Conservation (phyloP, 2,888 invertebrate species). For the Acheta domesticus region DNA sequence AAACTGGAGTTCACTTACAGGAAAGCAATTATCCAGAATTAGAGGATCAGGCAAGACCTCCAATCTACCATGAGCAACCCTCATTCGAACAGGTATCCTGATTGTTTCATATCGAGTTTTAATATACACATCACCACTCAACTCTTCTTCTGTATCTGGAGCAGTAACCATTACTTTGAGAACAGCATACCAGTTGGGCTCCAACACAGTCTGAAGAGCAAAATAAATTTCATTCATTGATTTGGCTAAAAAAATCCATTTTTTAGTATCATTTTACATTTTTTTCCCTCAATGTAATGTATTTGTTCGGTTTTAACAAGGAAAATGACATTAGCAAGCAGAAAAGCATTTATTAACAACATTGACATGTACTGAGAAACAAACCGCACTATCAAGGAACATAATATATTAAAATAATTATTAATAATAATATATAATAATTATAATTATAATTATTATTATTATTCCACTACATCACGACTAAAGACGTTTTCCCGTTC, state of each 20-base stretch:
- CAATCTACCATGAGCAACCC: slow-evolving; percentile 71
- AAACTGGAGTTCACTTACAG: slow-evolving; percentile 55
- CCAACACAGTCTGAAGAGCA: slow-evolving; percentile 53
- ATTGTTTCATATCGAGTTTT: slow-evolving; percentile 67
- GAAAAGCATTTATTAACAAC: no score
- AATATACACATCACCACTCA: slow-evolving; percentile 67
- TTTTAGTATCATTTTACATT: background rate
- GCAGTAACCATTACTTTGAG: slow-evolving; percentile 68
- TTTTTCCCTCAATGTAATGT: background rate
- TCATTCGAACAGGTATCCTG: slow-evolving; percentile 67
- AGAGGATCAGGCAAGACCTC: slow-evolving; percentile 65
- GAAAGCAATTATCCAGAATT: slow-evolving; percentile 74
- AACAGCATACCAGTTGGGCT: slow-evolving; percentile 62
- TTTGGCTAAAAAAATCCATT: background rate
- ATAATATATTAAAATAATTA: no score
- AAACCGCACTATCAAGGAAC: no score
- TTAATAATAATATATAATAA: no score
- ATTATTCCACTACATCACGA: no score
- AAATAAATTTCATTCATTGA: slow-evolving; percentile 29
- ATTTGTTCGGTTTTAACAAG: no score
- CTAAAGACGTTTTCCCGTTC: no score
- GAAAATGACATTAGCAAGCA: no score
- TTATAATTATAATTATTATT: no score
- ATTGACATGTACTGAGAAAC: no score
- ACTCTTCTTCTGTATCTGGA: slow-evolving; percentile 63